A percentile compares a stretch with the other conserved stretches of the same genome.
phyloP scores from a whole-genome alignment of 92 coral and sea anemone genomes.

The Pocillopora meandrina region DNA sequence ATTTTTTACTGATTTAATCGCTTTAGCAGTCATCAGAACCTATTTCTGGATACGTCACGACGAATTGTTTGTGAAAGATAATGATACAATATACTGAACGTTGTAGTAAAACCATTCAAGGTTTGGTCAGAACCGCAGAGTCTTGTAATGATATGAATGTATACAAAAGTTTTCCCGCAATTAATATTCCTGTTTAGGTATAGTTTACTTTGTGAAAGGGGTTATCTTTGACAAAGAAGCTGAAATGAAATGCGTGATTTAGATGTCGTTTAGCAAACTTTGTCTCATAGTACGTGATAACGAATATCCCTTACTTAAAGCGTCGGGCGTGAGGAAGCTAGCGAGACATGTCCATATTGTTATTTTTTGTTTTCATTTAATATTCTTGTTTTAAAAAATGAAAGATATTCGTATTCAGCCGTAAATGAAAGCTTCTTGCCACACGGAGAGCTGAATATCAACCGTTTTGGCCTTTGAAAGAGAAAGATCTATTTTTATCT shows the following conservation, averaged over 20 bases:
- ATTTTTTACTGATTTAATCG: conserved; percentile 6
- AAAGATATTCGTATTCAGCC: background rate
- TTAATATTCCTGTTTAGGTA: background rate
- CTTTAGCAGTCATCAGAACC: conserved; percentile 10
- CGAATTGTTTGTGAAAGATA: background rate
- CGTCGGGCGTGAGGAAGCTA: background rate
- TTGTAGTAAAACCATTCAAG: background rate
- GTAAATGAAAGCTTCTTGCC: background rate
- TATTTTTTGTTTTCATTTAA: conserved; percentile 4
- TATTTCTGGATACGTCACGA: background rate
- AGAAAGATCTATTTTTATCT: background rate
- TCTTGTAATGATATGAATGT: background rate
- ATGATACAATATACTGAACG: background rate
- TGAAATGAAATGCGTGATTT: conserved; percentile 5
- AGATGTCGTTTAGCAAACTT: conserved; percentile 3
- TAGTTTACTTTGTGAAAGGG: background rate
- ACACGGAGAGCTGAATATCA: background rate
- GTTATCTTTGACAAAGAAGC: background rate
- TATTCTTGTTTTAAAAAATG: background rate
- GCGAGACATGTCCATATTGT: background rate
- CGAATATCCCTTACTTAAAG: background rate
- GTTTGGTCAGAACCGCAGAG: background rate
- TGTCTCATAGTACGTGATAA: background rate
- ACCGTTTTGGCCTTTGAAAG: background rate
- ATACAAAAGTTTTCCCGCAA: conserved; percentile 3